Conservation (phyloP, 2,888 invertebrate species). For the Torymus texanus region DNA sequence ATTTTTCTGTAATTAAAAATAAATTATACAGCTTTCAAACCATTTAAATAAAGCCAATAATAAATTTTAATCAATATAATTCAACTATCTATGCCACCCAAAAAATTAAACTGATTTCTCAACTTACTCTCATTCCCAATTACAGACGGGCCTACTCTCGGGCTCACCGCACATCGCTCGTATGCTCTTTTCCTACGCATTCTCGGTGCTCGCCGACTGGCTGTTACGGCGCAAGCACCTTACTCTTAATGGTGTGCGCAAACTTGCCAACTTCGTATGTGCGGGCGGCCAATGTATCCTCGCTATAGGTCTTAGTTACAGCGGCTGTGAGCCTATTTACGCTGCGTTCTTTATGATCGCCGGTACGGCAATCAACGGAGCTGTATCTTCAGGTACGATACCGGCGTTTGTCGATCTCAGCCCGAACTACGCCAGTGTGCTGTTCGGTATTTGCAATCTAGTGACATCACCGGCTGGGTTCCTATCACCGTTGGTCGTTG, state of each 20-base stretch:
- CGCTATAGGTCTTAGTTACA: conserved; percentile 80
- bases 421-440: conserved; percentile 79
- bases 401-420: conserved; percentile 83
- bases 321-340: conserved; percentile 79
- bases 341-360: conserved; percentile 80
- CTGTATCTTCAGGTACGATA: conserved; percentile 81
- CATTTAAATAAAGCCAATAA: too few relatives aligned
- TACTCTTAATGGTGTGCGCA: conserved; percentile 80
- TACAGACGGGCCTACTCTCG: conserved; percentile 80
- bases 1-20: too few relatives aligned
- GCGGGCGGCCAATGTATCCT: conserved; percentile 80
- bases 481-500: conserved; percentile 80
- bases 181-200: conserved; percentile 78
- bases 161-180: conserved; percentile 80
- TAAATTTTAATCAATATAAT: too few relatives aligned
- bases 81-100: too few relatives aligned
- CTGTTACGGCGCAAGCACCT: conserved; percentile 78
- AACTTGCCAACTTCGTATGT: conserved; percentile 80
- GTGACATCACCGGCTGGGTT: conserved; percentile 79
- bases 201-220: conserved; percentile 79
- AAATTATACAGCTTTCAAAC: too few relatives aligned
- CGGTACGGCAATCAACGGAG: conserved; percentile 81
- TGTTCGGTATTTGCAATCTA: conserved; percentile 80
- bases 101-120: too few relatives aligned
- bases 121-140: conserved; percentile 50